phyloP scores from a whole-genome alignment of 2,797 vertebrate species.

The Microhierax caerulescens region DNA sequence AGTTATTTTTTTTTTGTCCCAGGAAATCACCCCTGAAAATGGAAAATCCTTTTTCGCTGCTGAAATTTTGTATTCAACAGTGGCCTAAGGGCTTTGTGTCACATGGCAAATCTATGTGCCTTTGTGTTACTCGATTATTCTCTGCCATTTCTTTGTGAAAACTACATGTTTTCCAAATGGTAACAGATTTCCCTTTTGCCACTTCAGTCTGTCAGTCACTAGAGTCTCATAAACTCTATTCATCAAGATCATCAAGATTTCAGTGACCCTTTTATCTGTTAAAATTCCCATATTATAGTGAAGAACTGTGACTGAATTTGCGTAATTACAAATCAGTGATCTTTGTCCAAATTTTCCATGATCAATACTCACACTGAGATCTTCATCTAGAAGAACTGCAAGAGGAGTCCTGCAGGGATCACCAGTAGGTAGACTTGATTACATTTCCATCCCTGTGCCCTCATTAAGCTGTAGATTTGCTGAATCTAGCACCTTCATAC shows the following conservation, averaged over 20 bases:
- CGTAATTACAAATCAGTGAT: neutral
- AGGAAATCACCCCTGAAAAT: neutral
- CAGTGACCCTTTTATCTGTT: neutral
- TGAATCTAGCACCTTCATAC: neutral
- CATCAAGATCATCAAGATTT: neutral
- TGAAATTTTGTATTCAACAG: neutral
- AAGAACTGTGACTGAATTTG: neutral
- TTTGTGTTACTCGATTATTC: neutral
- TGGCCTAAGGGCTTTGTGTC: neutral
- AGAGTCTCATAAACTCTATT: neutral
- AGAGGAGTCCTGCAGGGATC: neutral
- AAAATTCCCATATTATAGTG: neutral
- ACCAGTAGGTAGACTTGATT: neutral
- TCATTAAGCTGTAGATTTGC: neutral
- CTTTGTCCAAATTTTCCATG: neutral
- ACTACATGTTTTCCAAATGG: neutral
- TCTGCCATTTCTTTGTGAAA: neutral
- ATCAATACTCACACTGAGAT: neutral
- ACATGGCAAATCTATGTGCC: neutral
- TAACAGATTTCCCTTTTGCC: neutral
- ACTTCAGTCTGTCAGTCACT: neutral
- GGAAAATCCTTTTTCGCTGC: neutral
- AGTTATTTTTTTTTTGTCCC: neutral
- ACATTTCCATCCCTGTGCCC: neutral
- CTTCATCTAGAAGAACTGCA: neutral